Conservation (phyloP, 2,113 vertebrate genomes). For the Percina caprodes region DNA sequence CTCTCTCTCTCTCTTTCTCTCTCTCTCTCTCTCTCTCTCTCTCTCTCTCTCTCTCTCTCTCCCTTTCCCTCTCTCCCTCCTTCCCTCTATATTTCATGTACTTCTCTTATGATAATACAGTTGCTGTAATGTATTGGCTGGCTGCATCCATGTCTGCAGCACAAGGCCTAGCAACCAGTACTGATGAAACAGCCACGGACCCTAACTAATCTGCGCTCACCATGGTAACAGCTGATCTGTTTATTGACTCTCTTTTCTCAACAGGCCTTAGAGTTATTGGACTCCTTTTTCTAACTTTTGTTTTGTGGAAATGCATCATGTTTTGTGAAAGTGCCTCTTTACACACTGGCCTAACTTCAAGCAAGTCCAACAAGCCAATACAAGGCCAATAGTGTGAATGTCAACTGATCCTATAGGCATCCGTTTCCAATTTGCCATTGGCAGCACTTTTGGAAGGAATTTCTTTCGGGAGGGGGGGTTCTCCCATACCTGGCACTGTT, state of each 20-base stretch:
- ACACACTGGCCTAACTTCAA: constrained; percentile 33
- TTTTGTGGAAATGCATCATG: constrained; percentile 44
- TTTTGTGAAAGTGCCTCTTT: constrained; percentile 14
- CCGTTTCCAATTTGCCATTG: constrained; percentile 73
- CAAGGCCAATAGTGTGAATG: constrained; percentile 65
- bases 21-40: background rate
- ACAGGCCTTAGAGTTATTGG: constrained; percentile 12
- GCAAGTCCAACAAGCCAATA: constrained; percentile 59
- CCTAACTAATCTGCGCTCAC: constrained; percentile 31
- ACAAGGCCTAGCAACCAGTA: constrained; percentile 16
- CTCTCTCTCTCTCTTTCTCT: background rate
- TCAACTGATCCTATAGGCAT: constrained; percentile 64
- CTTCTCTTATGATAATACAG: constrained; percentile 48
- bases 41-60: background rate
- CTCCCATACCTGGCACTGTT: constrained; percentile 66
- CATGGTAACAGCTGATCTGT: constrained; percentile 42
- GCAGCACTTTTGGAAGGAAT: constrained; percentile 67
- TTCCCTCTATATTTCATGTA: constrained; percentile 13
- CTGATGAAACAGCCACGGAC: constrained; percentile 21
- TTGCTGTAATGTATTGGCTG: constrained; percentile 39
- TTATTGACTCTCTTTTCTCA: constrained; percentile 47
- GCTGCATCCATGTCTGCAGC: constrained; percentile 24
- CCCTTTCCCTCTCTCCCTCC: background rate
- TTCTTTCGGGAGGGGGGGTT: constrained; percentile 21
- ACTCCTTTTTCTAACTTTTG: constrained; percentile 42